phyloP scores from a whole-genome alignment of 2,113 vertebrate genomes.

The Oxyruncus cristatus region DNA sequence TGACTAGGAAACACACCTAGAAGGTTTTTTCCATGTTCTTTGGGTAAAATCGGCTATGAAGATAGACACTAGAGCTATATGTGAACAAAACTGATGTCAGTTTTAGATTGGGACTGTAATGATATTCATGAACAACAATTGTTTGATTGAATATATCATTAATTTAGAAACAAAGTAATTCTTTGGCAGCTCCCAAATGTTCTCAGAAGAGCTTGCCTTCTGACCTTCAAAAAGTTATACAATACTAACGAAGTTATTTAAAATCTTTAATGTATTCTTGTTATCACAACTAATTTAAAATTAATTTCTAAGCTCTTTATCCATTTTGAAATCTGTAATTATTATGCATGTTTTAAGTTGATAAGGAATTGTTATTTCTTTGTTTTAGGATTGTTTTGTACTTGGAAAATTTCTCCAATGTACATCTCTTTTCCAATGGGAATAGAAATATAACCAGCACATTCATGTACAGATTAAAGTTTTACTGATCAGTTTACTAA shows the following conservation, averaged over 20 bases:
- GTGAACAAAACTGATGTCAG: neutral
- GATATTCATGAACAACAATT: neutral
- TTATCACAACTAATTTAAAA: constrained; percentile 22
- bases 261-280: neutral
- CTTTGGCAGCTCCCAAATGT: neutral
- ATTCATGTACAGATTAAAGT: neutral
- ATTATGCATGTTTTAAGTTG: neutral
- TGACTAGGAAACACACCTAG: neutral
- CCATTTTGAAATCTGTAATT: neutral
- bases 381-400: neutral
- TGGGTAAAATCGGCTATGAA: neutral
- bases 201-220: neutral
- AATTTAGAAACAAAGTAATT: neutral
- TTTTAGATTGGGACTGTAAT: neutral
- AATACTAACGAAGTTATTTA: neutral
- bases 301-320: neutral
- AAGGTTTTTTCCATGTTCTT: neutral
- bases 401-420: neutral
- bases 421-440: neutral
- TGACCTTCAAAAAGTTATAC: constrained; percentile 7
- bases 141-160: neutral
- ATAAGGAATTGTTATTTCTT: neutral
- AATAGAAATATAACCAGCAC: neutral
- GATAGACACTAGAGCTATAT: neutral
- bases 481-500: neutral